A percentile compares a stretch with the other conserved stretches of the same genome.
Evolutionary conservation across 2,797 vertebrate genomes (phyloP).

Genomic region (Scleropages formosus): DNA sequence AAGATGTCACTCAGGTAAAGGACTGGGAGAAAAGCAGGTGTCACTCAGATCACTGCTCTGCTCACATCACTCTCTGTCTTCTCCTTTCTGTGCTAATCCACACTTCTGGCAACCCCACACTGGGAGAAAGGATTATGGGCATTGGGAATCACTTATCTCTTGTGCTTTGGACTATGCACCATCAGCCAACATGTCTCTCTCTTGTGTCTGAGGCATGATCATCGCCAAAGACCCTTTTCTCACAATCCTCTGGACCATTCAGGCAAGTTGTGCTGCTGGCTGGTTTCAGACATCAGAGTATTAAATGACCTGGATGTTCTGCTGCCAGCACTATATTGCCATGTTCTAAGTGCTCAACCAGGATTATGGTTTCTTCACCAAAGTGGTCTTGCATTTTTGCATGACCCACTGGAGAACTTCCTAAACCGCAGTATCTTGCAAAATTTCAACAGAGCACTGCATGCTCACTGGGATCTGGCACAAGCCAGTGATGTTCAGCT

Average conservation of each 20-base stretch:
- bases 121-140: background rate
- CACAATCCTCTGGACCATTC: background rate
- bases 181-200: no score
- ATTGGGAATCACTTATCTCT: background rate
- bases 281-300: background rate
- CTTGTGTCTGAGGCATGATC: no score
- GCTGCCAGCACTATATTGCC: background rate
- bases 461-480: background rate
- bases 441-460: background rate
- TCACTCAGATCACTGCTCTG: background rate
- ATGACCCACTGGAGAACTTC: background rate
- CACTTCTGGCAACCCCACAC: background rate
- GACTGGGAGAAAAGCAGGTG: background rate
- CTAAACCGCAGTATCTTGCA: background rate
- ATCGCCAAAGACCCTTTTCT: no score
- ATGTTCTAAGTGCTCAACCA: background rate
- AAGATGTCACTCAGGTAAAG: background rate
- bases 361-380: background rate
- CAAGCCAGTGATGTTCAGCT: constrained; percentile 1
- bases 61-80: constrained; percentile 2
- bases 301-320: background rate
- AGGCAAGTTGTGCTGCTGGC: background rate
- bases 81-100: constrained; percentile 10
- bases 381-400: background rate
- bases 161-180: background rate